Conservation (phyloP, 2,888 invertebrate species). For the Phanerotoma sp. region DNA sequence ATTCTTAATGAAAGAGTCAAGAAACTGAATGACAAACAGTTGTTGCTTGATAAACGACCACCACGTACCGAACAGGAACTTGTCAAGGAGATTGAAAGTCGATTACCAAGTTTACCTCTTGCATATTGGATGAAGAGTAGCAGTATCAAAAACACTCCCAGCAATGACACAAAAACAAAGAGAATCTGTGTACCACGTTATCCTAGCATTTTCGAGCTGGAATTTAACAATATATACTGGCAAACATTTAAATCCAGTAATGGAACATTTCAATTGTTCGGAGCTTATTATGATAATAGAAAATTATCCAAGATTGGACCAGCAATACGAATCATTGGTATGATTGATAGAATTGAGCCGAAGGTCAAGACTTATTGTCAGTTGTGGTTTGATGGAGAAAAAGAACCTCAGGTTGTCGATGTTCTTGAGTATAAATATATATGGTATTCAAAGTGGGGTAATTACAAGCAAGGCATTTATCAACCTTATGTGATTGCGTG, state of each 20-base stretch:
- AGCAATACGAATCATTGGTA: slow-evolving; percentile 79
- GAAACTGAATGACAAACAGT: slow-evolving; percentile 3
- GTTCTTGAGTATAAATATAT: slow-evolving; percentile 90
- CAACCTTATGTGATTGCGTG: slow-evolving; percentile 91
- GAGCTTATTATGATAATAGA: slow-evolving; percentile 85
- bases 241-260: slow-evolving; percentile 79
- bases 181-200: slow-evolving; percentile 60
- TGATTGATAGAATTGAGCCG: slow-evolving; percentile 89
- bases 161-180: slow-evolving; percentile 51
- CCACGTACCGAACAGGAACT: slow-evolving; percentile 72
- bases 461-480: slow-evolving; percentile 86
- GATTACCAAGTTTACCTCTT: slow-evolving; percentile 81
- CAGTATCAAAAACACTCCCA: slow-evolving; percentile 50
- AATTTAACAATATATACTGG: slow-evolving; percentile 94
- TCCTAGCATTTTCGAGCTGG: slow-evolving; percentile 85
- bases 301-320: slow-evolving; percentile 78
- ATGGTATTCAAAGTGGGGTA: slow-evolving; percentile 94
- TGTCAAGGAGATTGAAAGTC: slow-evolving; percentile 75
- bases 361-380: slow-evolving; percentile 81
- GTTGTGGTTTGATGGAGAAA: slow-evolving; percentile 85
- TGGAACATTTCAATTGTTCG: slow-evolving; percentile 88
- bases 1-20: slow-evolving; percentile 2
- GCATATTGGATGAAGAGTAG: slow-evolving; percentile 76
- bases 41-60: slow-evolving; percentile 63
- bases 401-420: slow-evolving; percentile 78